Percentiles rank a stretch among this genome's conserved stretches.
Evolutionary conservation across 2,113 vertebrate genomes (phyloP).

Genomic region (Cinclus mexicanus): DNA sequence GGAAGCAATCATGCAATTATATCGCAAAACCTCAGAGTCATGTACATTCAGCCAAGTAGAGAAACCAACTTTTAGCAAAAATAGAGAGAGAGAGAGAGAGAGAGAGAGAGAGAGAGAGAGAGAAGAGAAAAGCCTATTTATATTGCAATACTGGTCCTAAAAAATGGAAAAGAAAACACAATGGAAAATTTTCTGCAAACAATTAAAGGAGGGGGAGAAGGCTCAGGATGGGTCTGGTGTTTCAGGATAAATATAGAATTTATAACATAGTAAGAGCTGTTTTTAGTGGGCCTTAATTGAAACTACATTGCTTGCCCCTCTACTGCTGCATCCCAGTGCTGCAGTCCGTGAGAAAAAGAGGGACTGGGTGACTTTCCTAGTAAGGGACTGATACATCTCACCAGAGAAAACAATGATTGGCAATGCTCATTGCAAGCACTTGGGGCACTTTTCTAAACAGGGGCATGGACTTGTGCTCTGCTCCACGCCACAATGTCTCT

Average conservation of each 20-base stretch:
- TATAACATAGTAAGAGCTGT: constrained; percentile 74
- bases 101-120: background rate
- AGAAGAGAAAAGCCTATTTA: constrained; percentile 55
- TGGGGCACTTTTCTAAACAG: constrained; percentile 27
- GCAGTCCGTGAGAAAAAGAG: constrained; percentile 31
- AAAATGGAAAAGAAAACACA: constrained; percentile 67
- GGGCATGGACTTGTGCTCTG: background rate
- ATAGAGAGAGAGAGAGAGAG: constrained; percentile 3
- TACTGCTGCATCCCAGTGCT: background rate
- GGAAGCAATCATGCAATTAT: constrained; percentile 70
- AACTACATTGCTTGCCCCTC: constrained; percentile 64
- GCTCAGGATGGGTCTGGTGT: constrained; percentile 55
- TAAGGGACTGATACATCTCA: background rate
- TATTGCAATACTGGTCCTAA: constrained; percentile 68
- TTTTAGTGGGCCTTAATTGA: constrained; percentile 74
- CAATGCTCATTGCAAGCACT: background rate
- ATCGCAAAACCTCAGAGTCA: constrained; percentile 67
- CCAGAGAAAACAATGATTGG: constrained; percentile 49
- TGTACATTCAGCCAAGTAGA: constrained; percentile 64
- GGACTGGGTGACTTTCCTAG: constrained; percentile 21
- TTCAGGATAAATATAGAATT: constrained; percentile 76
- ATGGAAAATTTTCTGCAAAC: constrained; percentile 74
- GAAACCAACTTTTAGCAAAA: constrained; percentile 72
- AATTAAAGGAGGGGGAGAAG: constrained; percentile 61
- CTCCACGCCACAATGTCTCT: constrained; percentile 9